Evolutionary conservation across 1,140 invertebrate species (phyloP).

Genomic region (Aphelinus certus): DNA sequence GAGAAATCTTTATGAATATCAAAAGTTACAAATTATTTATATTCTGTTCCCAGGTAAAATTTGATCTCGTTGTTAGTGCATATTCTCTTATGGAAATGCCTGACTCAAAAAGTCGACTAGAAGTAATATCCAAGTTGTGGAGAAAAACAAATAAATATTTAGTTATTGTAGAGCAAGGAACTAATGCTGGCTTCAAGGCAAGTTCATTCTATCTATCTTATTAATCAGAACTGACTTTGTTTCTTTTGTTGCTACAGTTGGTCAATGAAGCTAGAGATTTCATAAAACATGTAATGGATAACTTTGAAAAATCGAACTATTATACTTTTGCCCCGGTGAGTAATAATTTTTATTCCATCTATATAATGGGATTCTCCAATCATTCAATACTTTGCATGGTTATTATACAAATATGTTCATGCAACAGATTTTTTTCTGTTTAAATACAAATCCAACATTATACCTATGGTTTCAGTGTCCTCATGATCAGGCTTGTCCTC

Average conservation of each 20-base stretch:
- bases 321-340: conserved; percentile 82
- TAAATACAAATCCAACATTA: conserved; percentile 15
- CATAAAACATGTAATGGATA: conserved; percentile 67
- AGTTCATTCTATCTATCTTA: conserved; percentile 21
- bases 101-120: conserved; percentile 71
- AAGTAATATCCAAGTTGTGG: conserved; percentile 83
- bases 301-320: conserved; percentile 57
- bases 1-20: neutral
- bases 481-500: conserved; percentile 80
- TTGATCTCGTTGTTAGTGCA: conserved; percentile 84
- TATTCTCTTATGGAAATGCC: conserved; percentile 85
- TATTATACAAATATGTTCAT: no score
- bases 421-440: no score
- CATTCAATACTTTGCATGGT: no score
- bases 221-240: no score
- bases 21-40: conserved; percentile 48
- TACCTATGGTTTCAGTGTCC: conserved; percentile 73
- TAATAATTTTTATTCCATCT: conserved; percentile 38
- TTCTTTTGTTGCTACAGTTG: conserved; percentile 56
- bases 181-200: conserved; percentile 80
- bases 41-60: conserved; percentile 70
- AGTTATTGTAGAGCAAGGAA: conserved; percentile 86
- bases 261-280: conserved; percentile 81
- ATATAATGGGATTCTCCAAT: no score
- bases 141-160: conserved; percentile 84